Evolutionary conservation across 53 echinoderm and acorn worm genomes (phyloP).

Genomic region (Echinarachnius parma): DNA sequence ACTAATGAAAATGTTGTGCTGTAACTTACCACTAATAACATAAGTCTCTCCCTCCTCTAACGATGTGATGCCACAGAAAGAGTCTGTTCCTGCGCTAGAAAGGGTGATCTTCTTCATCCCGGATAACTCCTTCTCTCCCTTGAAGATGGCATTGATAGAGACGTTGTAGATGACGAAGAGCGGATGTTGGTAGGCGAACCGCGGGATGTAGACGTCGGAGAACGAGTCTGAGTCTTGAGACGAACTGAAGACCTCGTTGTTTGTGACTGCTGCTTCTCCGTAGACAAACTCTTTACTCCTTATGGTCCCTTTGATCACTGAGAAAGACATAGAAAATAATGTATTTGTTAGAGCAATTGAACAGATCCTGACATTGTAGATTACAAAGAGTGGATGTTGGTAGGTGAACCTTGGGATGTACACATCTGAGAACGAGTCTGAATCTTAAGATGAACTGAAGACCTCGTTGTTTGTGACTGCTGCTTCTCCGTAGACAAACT

Average conservation of each 20-base stretch:
- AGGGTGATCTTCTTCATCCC: slow-evolving; percentile 24
- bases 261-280: slow-evolving; percentile 12
- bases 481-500: slow-evolving; percentile 16
- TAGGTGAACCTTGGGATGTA: neutral
- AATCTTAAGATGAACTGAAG: slow-evolving; percentile 13
- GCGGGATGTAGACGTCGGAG: neutral
- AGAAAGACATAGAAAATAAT: neutral
- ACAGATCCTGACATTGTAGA: too few species aligned
- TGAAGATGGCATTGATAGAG: slow-evolving; percentile 25
- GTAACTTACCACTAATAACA: slow-evolving; percentile 53
- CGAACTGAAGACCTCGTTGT: slow-evolving; percentile 34
- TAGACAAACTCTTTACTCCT: slow-evolving; percentile 23
- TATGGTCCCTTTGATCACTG: slow-evolving; percentile 35
- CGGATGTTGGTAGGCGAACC: neutral
- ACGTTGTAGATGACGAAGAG: slow-evolving; percentile 39
- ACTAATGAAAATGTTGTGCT: neutral
- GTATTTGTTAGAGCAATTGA: too few species aligned
- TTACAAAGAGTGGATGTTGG: slow-evolving; percentile 22
- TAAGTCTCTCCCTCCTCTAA: slow-evolving; percentile 50
- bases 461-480: slow-evolving; percentile 31
- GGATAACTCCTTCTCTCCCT: slow-evolving; percentile 27
- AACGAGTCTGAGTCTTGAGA: slow-evolving; percentile 1
- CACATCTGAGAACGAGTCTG: neutral
- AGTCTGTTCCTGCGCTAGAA: slow-evolving; percentile 33
- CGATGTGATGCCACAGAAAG: slow-evolving; percentile 40